A percentile compares a stretch with the other conserved stretches of the same genome.
Evolutionary conservation across 1,140 invertebrate genomes (phyloP).

Genomic region (Drosophila orena): DNA sequence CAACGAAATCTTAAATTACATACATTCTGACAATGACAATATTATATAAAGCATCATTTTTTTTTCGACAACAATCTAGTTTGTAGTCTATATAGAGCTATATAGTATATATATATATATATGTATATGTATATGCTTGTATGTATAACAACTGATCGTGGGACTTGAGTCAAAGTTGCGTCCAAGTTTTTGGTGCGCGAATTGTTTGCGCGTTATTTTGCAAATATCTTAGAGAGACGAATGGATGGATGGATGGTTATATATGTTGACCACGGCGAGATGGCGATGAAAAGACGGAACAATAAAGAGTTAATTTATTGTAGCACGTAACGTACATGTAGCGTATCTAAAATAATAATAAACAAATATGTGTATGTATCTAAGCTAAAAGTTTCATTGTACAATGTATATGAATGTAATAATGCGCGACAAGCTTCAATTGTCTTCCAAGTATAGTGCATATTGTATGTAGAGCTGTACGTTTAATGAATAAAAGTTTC

Average conservation of each 20-base stretch:
- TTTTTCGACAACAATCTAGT: constrained; percentile 67
- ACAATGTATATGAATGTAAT: constrained; percentile 52
- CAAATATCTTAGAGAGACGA: constrained; percentile 19
- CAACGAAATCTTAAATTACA: constrained; percentile 27
- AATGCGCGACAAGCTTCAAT: constrained; percentile 65
- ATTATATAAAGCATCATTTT: constrained; percentile 48
- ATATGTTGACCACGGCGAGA: constrained; percentile 13
- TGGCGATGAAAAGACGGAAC: constrained; percentile 43
- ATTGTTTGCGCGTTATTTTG: constrained; percentile 38
- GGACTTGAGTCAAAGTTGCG: constrained; percentile 68
- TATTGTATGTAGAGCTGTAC: constrained; percentile 64
- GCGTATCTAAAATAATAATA: constrained; percentile 57
- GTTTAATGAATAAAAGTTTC: constrained; percentile 64
- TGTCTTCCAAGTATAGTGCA: constrained; percentile 69
- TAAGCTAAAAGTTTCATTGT: constrained; percentile 49
- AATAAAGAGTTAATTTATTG: constrained; percentile 78
- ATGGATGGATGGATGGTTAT: constrained; percentile 17
- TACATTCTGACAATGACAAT: constrained; percentile 25
- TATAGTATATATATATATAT: background rate
- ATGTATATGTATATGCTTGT: constrained; percentile 22
- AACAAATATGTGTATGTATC: constrained; percentile 45
- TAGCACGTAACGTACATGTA: constrained; percentile 71
- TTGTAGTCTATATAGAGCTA: constrained; percentile 44
- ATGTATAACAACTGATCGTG: constrained; percentile 51
- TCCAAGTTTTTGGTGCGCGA: constrained; percentile 65